phyloP scores from a whole-genome alignment of 92 coral and sea anemone genomes.

The Nematostella vectensis region DNA sequence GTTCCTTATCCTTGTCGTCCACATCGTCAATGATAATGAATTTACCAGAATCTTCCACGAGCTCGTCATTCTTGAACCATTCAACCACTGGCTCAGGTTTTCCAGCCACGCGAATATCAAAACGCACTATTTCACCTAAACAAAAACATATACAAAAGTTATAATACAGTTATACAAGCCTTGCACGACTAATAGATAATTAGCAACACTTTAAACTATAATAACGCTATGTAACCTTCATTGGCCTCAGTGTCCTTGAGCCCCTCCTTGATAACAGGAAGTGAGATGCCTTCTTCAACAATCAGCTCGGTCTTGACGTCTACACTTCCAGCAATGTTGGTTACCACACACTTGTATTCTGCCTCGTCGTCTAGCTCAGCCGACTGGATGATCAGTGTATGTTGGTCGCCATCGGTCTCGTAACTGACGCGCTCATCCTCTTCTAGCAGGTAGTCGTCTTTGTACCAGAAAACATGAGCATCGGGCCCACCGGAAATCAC shows the following conservation, averaged over 20 bases:
- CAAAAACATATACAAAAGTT: too few species aligned
- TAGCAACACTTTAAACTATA: too few species aligned
- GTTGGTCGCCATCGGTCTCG: slow-evolving; percentile 58
- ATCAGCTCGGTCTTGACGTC: slow-evolving; percentile 58
- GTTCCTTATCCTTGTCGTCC: slow-evolving; percentile 76
- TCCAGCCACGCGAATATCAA: slow-evolving; percentile 69
- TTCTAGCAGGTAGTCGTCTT: slow-evolving; percentile 60
- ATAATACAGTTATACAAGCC: too few species aligned
- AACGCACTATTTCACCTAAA: slow-evolving; percentile 58
- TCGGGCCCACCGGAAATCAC: slow-evolving; percentile 56
- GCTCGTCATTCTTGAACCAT: slow-evolving; percentile 84
- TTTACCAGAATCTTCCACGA: slow-evolving; percentile 75
- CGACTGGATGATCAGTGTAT: slow-evolving; percentile 54
- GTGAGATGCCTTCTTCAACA: slow-evolving; percentile 80
- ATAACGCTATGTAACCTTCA: too few species aligned
- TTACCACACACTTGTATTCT: slow-evolving; percentile 70
- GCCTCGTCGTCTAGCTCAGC: slow-evolving; percentile 83
- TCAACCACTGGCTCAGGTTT: slow-evolving; percentile 94
- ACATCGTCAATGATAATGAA: slow-evolving; percentile 81
- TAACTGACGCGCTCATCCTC: slow-evolving; percentile 63
- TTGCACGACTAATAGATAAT: too few species aligned
- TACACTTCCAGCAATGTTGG: slow-evolving; percentile 58
- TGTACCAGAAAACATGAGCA: slow-evolving; percentile 65
- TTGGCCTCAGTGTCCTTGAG: slow-evolving; percentile 44
- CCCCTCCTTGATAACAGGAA: slow-evolving; percentile 81